Percentiles rank a stretch among this genome's conserved stretches.
Conservation (phyloP, 2,888 invertebrate genomes). For the Drosophila falleni region DNA sequence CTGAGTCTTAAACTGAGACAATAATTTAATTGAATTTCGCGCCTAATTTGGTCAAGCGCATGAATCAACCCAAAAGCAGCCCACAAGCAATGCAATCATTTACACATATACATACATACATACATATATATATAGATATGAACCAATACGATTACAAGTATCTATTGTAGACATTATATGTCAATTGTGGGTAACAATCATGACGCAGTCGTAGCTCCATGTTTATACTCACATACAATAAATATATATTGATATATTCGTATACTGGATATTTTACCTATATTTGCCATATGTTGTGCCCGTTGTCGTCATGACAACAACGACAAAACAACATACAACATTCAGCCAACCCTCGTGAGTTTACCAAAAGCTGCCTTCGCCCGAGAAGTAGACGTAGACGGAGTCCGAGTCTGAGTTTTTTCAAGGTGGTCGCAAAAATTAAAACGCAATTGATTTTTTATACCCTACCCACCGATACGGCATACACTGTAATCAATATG, state of each 20-base stretch:
- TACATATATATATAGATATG: background rate
- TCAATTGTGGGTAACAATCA: slow-evolving; percentile 36
- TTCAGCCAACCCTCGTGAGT: slow-evolving; percentile 53
- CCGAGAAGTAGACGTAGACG: slow-evolving; percentile 2
- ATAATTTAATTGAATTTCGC: slow-evolving; percentile 72
- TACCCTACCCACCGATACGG: slow-evolving; percentile 36
- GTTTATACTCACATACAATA: slow-evolving; percentile 15
- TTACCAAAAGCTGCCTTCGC: slow-evolving; percentile 32
- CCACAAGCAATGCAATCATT: slow-evolving; percentile 50
- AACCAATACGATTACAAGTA: slow-evolving; percentile 17
- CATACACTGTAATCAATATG: background rate
- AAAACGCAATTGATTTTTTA: slow-evolving; percentile 66
- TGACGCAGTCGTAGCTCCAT: slow-evolving; percentile 58
- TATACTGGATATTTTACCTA: slow-evolving; percentile 27
- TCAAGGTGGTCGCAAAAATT: slow-evolving; percentile 61
- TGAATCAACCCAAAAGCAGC: slow-evolving; percentile 54
- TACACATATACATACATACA: slow-evolving; percentile 16
- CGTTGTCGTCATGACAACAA: slow-evolving; percentile 67
- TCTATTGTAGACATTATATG: slow-evolving; percentile 32
- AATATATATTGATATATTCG: slow-evolving; percentile 7
- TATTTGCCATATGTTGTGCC: slow-evolving; percentile 52
- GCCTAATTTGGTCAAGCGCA: slow-evolving; percentile 69
- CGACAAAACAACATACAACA: slow-evolving; percentile 55
- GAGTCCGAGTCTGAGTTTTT: slow-evolving; percentile 32
- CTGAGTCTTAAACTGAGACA: slow-evolving; percentile 27